Percentiles rank a stretch among this genome's conserved stretches.
These are phyloP conservation scores for Thumatha senex DNA, from an alignment of 2,888 invertebrate species.

Conservation along the genomic window DNA sequence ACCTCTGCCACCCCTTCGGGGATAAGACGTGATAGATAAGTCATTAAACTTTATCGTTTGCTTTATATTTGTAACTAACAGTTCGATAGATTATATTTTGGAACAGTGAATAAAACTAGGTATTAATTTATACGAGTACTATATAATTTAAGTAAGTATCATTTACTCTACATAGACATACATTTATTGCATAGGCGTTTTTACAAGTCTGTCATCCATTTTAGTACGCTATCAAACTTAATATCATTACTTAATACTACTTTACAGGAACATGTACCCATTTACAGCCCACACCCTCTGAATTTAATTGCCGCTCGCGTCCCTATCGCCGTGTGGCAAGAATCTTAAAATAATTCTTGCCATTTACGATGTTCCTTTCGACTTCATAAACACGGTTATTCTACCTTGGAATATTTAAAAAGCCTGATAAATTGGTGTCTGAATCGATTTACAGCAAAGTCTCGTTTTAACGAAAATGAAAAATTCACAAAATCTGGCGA, in stretches of 20 bases:
- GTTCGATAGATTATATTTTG: too few species aligned
- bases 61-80: too few species aligned
- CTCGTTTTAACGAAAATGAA: constrained; percentile 70
- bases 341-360: constrained; percentile 62
- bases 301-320: constrained; percentile 56
- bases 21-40: too few species aligned
- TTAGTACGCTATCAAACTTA: too few species aligned
- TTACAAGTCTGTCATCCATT: too few species aligned
- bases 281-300: constrained; percentile 47
- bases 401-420: constrained; percentile 63
- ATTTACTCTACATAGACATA: too few species aligned
- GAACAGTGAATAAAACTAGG: too few species aligned
- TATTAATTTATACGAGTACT: too few species aligned
- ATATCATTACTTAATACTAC: constrained; percentile 37
- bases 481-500: constrained; percentile 68
- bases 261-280: constrained; percentile 46
- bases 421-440: constrained; percentile 70
- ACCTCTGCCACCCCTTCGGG: too few species aligned
- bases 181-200: too few species aligned
- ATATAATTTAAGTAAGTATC: too few species aligned
- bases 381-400: constrained; percentile 60
- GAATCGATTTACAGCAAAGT: constrained; percentile 72
- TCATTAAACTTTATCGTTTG: too few species aligned
- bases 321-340: constrained; percentile 50
- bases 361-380: constrained; percentile 58